These are phyloP conservation scores for Hucho hucho DNA, from an alignment of 2,113 vertebrate genomes.

Conservation along the genomic window DNA sequence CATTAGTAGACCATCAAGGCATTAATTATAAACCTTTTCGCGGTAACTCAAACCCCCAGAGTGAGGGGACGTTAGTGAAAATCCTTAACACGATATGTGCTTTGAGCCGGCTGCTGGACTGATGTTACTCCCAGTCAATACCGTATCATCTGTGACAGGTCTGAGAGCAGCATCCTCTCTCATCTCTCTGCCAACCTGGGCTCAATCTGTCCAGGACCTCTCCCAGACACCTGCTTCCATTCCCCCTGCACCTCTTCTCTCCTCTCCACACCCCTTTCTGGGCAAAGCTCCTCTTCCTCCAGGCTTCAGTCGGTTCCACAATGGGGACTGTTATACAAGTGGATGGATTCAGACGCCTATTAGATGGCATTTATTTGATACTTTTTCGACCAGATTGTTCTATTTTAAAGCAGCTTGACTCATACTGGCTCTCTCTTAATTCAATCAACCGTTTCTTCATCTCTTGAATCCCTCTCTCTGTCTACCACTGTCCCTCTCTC, in stretches of 20 bases:
- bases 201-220: slow-evolving; percentile 65
- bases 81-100: slow-evolving; percentile 73
- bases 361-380: not conserved
- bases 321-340: slow-evolving; percentile 20
- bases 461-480: not conserved
- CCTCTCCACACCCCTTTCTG: slow-evolving; percentile 21
- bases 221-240: slow-evolving; percentile 65
- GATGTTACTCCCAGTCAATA: slow-evolving; percentile 67
- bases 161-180: slow-evolving; percentile 18
- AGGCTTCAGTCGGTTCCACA: not conserved
- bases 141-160: slow-evolving; percentile 34
- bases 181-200: slow-evolving; percentile 45
- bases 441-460: not conserved
- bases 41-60: slow-evolving; percentile 62
- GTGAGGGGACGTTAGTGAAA: slow-evolving; percentile 59
- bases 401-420: not conserved
- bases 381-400: not conserved
- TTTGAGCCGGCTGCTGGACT: slow-evolving; percentile 58
- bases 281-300: slow-evolving; percentile 40
- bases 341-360: not conserved
- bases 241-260: slow-evolving; percentile 24
- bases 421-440: not conserved
- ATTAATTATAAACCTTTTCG: slow-evolving; percentile 73
- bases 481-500: not conserved
- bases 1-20: slow-evolving; percentile 63